phyloP scores from a whole-genome alignment of 2,888 invertebrate genomes.

The Eupithecia subfuscata region DNA sequence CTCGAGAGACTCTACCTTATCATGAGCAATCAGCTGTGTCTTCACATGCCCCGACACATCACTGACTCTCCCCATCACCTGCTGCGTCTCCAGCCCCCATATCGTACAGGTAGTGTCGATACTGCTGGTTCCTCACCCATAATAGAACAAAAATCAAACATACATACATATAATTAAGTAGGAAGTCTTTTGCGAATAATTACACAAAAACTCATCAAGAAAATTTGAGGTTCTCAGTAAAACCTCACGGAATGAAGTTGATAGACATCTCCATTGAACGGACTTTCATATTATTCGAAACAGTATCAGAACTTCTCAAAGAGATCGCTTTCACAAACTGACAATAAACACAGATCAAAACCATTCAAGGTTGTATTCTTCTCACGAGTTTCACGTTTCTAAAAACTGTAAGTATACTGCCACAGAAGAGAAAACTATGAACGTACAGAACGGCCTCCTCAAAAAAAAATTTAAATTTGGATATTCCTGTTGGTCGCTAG shows the following conservation, averaged over 20 bases:
- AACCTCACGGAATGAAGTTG: not conserved
- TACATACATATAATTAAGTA: too few species aligned
- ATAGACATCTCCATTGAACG: not conserved
- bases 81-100: constrained; percentile 98
- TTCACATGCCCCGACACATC: constrained; percentile 98
- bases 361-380: constrained; percentile 58
- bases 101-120: constrained; percentile 99
- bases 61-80: constrained; percentile 94
- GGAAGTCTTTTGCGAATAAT: not conserved
- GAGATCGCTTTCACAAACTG: constrained; percentile 50
- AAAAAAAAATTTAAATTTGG: not conserved
- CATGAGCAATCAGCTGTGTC: constrained; percentile 99
- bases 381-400: constrained; percentile 64
- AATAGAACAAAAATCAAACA: too few species aligned
- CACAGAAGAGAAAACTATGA: not conserved
- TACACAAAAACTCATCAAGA: not conserved
- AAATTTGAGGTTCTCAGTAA: not conserved
- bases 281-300: constrained; percentile 10
- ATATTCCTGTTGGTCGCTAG: too few species aligned
- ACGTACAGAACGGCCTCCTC: not conserved
- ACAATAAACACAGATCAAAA: constrained; percentile 52
- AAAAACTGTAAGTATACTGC: not conserved
- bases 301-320: constrained; percentile 43
- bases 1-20: constrained; percentile 85
- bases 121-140: constrained; percentile 95